phyloP scores from a whole-genome alignment of 53 echinoderm and acorn worm species.

The Antedon mediterranea region DNA sequence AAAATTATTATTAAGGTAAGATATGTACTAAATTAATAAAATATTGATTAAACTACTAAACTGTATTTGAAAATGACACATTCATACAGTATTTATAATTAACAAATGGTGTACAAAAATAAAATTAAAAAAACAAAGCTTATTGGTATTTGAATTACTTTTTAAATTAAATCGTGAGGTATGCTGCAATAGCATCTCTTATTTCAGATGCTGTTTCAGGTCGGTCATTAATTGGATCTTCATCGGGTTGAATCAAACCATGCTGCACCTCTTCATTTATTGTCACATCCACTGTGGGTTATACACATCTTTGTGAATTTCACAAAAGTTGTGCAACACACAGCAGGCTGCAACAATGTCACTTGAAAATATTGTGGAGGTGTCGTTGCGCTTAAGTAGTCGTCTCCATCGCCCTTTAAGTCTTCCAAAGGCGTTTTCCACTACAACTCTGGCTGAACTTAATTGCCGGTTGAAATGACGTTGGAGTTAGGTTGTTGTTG shows the following conservation, averaged over 20 bases:
- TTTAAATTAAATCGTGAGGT: too few relatives aligned
- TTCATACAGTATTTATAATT: too few relatives aligned
- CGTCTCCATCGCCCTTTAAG: conserved; percentile 35
- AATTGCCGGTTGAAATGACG: not conserved
- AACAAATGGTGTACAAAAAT: too few relatives aligned
- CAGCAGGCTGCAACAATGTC: conserved; percentile 19
- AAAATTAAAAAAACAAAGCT: too few relatives aligned
- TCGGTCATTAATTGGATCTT: not conserved
- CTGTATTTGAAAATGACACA: too few relatives aligned
- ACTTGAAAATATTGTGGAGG: not conserved
- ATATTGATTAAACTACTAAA: too few relatives aligned
- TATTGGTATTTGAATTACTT: too few relatives aligned
- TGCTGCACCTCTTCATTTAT: not conserved
- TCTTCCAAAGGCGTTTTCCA: conserved; percentile 26
- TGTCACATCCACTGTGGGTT: not conserved
- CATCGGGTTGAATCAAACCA: not conserved
- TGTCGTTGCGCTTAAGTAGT: conserved; percentile 29
- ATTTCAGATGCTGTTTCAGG: not conserved
- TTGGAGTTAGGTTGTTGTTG: not conserved
- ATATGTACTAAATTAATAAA: too few relatives aligned
- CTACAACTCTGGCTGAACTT: conserved; percentile 13
- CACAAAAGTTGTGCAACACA: conserved; percentile 38
- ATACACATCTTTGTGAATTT: not conserved
- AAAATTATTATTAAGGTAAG: too few relatives aligned
- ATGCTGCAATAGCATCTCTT: not conserved